phyloP scores from a whole-genome alignment of 2,113 vertebrate species.

The Arenaria interpres region DNA sequence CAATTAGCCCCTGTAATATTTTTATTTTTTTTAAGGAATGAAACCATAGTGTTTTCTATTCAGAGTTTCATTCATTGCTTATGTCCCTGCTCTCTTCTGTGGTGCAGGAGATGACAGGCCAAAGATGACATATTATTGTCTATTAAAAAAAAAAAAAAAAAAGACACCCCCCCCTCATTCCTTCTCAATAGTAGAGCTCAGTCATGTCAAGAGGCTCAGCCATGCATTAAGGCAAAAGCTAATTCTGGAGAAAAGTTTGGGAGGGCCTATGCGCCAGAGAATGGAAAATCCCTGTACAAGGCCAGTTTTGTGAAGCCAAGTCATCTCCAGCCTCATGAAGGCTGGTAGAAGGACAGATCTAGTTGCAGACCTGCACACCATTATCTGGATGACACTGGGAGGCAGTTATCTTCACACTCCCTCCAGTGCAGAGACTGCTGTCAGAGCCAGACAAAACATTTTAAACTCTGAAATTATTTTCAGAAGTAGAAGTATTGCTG shows the following conservation, averaged over 20 bases:
- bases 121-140: not conserved
- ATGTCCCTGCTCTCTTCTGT: not conserved
- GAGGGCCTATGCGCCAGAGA: not conserved
- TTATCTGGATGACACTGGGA: not conserved
- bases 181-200: not conserved
- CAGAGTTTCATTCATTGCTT: not conserved
- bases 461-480: not conserved
- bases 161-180: not conserved
- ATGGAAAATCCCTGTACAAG: not conserved
- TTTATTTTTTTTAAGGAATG: not conserved
- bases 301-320: not conserved
- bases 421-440: not conserved
- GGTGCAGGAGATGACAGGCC: not conserved
- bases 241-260: not conserved
- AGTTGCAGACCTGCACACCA: not conserved
- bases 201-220: not conserved
- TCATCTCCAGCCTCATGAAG: not conserved
- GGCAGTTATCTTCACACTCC: not conserved
- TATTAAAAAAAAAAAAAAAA: not conserved
- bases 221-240: not conserved
- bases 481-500: not conserved
- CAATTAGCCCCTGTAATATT: conserved; percentile 63
- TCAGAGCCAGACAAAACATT: not conserved
- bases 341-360: not conserved
- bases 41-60: conserved; percentile 18